Conservation (phyloP, 2,888 invertebrate species). For the Andrena bicolor region DNA sequence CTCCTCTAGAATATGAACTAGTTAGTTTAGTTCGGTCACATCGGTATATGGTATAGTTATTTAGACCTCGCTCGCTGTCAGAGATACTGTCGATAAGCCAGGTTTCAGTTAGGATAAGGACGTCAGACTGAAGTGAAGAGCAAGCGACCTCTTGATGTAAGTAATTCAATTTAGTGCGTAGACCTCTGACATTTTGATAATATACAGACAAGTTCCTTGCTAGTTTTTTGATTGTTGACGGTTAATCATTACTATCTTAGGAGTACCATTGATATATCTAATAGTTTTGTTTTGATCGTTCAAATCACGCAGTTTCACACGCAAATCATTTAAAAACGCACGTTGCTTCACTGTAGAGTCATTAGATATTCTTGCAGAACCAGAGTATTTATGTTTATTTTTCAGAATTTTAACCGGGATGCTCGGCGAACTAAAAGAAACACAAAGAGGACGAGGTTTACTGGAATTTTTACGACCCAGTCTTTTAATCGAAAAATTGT, state of each 20-base stretch:
- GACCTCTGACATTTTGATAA: constrained; percentile 8
- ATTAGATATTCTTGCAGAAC: background rate
- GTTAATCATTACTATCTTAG: background rate
- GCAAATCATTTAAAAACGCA: background rate
- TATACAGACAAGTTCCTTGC: background rate
- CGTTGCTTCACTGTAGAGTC: constrained; percentile 1
- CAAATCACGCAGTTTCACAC: background rate
- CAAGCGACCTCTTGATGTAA: background rate
- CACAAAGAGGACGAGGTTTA: constrained; percentile 6
- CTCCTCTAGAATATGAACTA: constrained; percentile 2
- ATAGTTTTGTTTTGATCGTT: constrained; percentile 10
- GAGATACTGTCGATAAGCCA: constrained; percentile 9
- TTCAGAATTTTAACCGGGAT: constrained; percentile 5
- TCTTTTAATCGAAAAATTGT: background rate
- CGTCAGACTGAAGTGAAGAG: constrained; percentile 3
- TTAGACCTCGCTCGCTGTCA: background rate
- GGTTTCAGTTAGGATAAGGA: background rate
- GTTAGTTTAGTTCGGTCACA: background rate
- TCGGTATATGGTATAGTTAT: constrained; percentile 11
- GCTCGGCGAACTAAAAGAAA: constrained; percentile 4
- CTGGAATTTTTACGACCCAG: background rate
- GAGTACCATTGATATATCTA: background rate
- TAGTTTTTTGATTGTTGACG: constrained; percentile 14
- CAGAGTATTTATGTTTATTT: constrained; percentile 5
- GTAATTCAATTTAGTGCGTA: background rate